These are phyloP conservation scores for Troglohyphantes excavatus DNA, from an alignment of 2,888 invertebrate species.

Conservation along the genomic window DNA sequence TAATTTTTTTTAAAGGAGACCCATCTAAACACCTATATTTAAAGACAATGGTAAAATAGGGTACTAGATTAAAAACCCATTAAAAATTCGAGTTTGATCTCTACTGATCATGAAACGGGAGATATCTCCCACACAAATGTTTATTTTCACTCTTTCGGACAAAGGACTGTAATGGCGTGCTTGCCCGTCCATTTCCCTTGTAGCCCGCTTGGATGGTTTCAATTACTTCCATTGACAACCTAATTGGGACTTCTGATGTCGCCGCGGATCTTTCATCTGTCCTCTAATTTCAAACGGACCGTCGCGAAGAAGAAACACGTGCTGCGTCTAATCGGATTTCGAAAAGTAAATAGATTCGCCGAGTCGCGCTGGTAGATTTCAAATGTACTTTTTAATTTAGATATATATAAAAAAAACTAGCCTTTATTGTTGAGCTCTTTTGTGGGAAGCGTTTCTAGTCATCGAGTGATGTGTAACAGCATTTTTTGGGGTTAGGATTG, in stretches of 20 bases:
- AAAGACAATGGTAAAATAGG: too few species aligned
- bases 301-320: conserved; percentile 1
- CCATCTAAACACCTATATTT: too few species aligned
- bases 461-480: background rate
- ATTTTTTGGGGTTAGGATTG: too few species aligned
- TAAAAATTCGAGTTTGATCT: too few species aligned
- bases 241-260: background rate
- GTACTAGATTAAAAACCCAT: too few species aligned
- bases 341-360: conserved; percentile 9
- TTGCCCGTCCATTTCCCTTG: background rate
- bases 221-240: conserved; percentile 22
- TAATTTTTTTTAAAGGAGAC: too few species aligned
- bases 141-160: conserved; percentile 2
- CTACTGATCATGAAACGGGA: too few species aligned
- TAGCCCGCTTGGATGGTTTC: background rate
- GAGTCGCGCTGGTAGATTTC: background rate
- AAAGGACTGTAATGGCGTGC: background rate
- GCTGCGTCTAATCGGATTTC: background rate
- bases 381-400: too few species aligned
- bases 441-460: background rate
- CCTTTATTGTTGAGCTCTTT: too few species aligned
- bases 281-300: conserved; percentile 29
- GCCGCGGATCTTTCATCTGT: background rate
- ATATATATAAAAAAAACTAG: too few species aligned
- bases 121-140: conserved; percentile 3